Conservation (phyloP, 2,797 vertebrate genomes). For the Poecilia gillii region DNA sequence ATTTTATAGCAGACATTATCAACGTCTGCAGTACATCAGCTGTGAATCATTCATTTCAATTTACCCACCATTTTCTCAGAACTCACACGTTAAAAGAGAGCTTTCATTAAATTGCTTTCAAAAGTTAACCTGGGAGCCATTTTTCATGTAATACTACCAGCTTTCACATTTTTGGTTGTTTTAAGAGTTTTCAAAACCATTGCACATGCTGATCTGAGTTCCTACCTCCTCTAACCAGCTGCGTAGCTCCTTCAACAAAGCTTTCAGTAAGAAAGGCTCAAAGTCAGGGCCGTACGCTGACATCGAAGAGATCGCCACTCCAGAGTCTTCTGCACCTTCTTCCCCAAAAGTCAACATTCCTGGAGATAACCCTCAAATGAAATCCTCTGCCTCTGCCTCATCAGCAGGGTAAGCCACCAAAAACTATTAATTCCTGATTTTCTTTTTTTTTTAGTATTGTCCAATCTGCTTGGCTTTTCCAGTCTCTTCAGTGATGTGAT, state of each 20-base stretch:
- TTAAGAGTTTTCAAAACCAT: background rate
- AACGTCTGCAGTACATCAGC: background rate
- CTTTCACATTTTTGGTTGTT: background rate
- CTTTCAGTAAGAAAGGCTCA: slow-evolving; percentile 96
- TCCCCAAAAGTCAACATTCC: slow-evolving; percentile 91
- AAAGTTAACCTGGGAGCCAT: background rate
- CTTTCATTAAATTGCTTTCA: background rate
- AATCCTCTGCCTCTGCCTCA: slow-evolving; percentile 83
- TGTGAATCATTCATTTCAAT: background rate
- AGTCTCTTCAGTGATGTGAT: slow-evolving; percentile 4
- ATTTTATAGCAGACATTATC: background rate
- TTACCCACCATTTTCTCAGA: background rate
- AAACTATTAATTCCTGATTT: background rate
- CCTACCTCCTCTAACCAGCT: slow-evolving; percentile 77
- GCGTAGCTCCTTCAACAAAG: slow-evolving; percentile 99
- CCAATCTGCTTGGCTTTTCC: background rate
- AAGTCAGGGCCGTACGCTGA: slow-evolving; percentile 94
- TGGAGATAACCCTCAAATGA: slow-evolving; percentile 80
- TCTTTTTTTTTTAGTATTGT: background rate
- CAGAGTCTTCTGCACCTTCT: slow-evolving; percentile 94
- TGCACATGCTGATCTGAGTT: slow-evolving; percentile 1
- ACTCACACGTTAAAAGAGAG: background rate
- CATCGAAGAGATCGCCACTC: slow-evolving; percentile 96
- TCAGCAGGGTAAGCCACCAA: slow-evolving; percentile 80
- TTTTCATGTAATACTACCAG: slow-evolving; percentile 2